Base-by-base conservation (phyloP, 1,140 invertebrate species). In the Hyphantria cunea region DNA sequence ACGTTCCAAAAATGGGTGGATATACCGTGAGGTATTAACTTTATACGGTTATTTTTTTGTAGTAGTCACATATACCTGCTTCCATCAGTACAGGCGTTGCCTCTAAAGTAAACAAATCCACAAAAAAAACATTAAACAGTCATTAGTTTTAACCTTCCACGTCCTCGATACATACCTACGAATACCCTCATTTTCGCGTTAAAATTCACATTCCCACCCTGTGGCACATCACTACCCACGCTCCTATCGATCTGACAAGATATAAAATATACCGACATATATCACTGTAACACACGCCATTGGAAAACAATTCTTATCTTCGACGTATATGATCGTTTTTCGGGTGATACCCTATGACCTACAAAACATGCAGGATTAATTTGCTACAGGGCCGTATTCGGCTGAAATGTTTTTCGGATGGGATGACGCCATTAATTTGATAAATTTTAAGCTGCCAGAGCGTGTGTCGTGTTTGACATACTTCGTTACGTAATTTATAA, bases 341-440 rank as follows among this genome's bases (percentile, higher is more conserved):
- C 63, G 59, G 47, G 6, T 42, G 51, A 51, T 48, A 25, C 12
- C 8, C 53, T 44, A 33, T 72, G 75, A 77, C 75, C 75, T 70
- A 77, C 71, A 77, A 77, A 74, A 66, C 59, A 68, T 66, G 72
- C 68, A 67, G 68, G 64, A 72, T 60, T 71, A 71, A 76, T 76
- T 74, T 63, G 68, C 68, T 44, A 70, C 67, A 69, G 58, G 66
- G 64, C 54, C 63, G 70, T 51, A 69, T 62, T 69, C 49, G 55
- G 45, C 32, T 25, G 47, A 60, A 65, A 60, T 41, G 64, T 54
- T 60, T 66, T 66, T 66, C 51, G 37, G 44, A 54, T 59, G 52
- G 66, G 50, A 25, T 66, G 70, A 60, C 59, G 65, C 69, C 67
- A 70, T 76, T 72, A 76, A 76, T 70, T 66, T 72, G 50, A 60